Evolutionary conservation across 2,888 invertebrate species (phyloP).

Genomic region (Pogonocherus hispidulus): DNA sequence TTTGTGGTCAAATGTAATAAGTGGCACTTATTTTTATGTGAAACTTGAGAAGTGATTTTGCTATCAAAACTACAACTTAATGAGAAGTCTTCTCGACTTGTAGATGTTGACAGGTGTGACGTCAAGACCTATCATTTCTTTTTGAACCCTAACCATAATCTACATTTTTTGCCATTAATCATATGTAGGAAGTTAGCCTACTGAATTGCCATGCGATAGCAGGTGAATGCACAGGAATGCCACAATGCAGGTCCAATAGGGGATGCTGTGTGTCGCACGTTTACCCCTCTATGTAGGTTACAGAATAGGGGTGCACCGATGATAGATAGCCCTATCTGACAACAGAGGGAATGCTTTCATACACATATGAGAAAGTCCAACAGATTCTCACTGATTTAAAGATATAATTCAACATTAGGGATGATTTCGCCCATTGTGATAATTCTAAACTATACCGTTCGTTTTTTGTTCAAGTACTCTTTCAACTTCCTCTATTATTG

Average conservation of each 20-base stretch:
- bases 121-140: background rate
- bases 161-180: constrained; percentile 11
- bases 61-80: no score
- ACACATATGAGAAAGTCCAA: constrained; percentile 27
- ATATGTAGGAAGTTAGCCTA: constrained; percentile 18
- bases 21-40: no score
- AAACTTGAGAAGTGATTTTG: no score
- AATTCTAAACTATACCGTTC: constrained; percentile 1
- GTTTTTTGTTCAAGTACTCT: constrained; percentile 24
- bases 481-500: constrained; percentile 21
- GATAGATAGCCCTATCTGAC: constrained; percentile 56
- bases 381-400: constrained; percentile 33
- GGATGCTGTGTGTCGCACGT: constrained; percentile 41
- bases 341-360: constrained; percentile 28
- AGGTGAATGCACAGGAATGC: constrained; percentile 42
- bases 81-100: no score
- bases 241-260: constrained; percentile 32
- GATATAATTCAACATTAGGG: constrained; percentile 28
- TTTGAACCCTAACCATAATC: background rate
- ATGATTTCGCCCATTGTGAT: constrained; percentile 22
- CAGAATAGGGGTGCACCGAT: constrained; percentile 54
- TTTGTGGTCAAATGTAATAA: no score
- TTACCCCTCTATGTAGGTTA: constrained; percentile 46
- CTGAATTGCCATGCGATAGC: constrained; percentile 26
- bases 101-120: no score